A percentile compares a stretch with the other conserved stretches of the same genome.
These are phyloP conservation scores for Hydractinia symbiolongicarpus DNA, from an alignment of 30 jellyfish, hydroid and myxozoan genomes.

Conservation along the genomic window DNA sequence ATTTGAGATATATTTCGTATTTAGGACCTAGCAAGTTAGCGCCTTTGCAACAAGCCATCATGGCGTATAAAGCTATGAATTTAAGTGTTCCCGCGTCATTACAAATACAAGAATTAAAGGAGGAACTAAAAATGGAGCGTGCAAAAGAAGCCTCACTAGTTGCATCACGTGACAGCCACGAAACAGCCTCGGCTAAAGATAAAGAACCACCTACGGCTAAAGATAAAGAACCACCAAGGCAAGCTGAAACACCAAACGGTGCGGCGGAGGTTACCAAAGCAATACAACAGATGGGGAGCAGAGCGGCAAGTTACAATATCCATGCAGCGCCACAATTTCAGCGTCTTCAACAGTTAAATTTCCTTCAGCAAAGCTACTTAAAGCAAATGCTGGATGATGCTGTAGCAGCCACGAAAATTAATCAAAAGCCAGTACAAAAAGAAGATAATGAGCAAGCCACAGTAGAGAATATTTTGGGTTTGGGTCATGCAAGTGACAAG, in stretches of 20 bases:
- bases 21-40: slow-evolving; percentile 16
- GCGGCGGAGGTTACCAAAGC: slow-evolving; percentile 4
- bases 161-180: slow-evolving; percentile 1
- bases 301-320: background rate
- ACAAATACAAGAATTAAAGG: slow-evolving; percentile 27
- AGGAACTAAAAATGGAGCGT: slow-evolving; percentile 10
- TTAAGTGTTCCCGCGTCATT: slow-evolving; percentile 20
- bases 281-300: background rate
- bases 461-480: slow-evolving; percentile 1
- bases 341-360: slow-evolving; percentile 1
- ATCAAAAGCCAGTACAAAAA: background rate
- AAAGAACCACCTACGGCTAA: background rate
- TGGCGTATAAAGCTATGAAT: slow-evolving; percentile 21
- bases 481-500: background rate
- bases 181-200: slow-evolving; percentile 16
- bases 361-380: slow-evolving; percentile 6
- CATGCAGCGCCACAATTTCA: background rate
- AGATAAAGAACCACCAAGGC: background rate
- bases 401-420: background rate
- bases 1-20: background rate
- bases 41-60: slow-evolving; percentile 18
- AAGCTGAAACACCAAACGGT: slow-evolving; percentile 7
- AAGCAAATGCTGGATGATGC: slow-evolving; percentile 15
- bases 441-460: slow-evolving; percentile 5
- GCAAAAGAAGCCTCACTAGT: slow-evolving; percentile 3